A percentile compares a stretch with the other conserved stretches of the same genome.
Evolutionary conservation across 2,888 invertebrate genomes (phyloP).

Genomic region (Apotomis capreana): DNA sequence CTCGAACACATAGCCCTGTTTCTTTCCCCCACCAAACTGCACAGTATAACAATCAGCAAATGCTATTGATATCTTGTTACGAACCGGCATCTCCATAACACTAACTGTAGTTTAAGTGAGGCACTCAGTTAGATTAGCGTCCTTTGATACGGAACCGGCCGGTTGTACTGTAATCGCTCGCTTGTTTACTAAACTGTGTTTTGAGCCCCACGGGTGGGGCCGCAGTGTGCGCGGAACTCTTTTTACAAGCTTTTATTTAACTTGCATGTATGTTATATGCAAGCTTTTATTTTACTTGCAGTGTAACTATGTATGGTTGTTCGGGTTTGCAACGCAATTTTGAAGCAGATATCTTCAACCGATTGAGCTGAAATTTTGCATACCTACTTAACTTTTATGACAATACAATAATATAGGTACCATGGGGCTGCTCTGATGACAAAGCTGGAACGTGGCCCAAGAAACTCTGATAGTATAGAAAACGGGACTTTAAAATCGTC

Average conservation of each 20-base stretch:
- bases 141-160: slow-evolving; percentile 42
- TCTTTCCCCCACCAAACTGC: too few species aligned
- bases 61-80: background rate
- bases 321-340: too few species aligned
- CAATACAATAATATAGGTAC: too few species aligned
- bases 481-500: too few species aligned
- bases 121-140: slow-evolving; percentile 41
- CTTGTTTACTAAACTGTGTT: slow-evolving; percentile 66
- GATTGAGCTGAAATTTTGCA: too few species aligned
- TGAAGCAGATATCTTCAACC: too few species aligned
- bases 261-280: background rate
- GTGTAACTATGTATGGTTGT: background rate
- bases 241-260: background rate
- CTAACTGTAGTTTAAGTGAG: slow-evolving; percentile 31
- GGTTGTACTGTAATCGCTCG: slow-evolving; percentile 59
- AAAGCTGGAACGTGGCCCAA: too few species aligned
- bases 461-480: too few species aligned
- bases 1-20: too few species aligned
- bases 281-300: background rate
- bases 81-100: background rate
- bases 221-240: slow-evolving; percentile 43
- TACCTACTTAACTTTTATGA: too few species aligned
- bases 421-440: too few species aligned
- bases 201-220: slow-evolving; percentile 46
- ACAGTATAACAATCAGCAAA: background rate